phyloP scores from a whole-genome alignment of 2,888 invertebrate genomes.

The Timema cristinae region DNA sequence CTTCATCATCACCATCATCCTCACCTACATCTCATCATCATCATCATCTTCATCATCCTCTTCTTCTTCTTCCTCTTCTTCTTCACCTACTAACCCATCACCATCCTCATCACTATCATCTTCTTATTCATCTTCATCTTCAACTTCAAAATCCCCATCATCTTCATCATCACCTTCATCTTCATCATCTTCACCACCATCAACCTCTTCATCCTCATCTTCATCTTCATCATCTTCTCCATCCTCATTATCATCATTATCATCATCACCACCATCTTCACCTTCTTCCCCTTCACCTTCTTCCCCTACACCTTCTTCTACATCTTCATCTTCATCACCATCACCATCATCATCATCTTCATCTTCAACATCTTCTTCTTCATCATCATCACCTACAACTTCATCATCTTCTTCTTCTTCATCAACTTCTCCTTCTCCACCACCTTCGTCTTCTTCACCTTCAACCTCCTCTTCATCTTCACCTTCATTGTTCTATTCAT shows the following conservation, averaged over 20 bases:
- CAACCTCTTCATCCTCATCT: not conserved
- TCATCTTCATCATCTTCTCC: not conserved
- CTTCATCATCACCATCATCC: too few relatives aligned
- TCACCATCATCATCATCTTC: not conserved
- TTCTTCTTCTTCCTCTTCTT: not conserved
- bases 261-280: not conserved
- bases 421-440: too few relatives aligned
- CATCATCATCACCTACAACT: too few relatives aligned
- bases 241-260: not conserved
- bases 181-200: not conserved
- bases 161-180: conserved; percentile 3
- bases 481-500: too few relatives aligned
- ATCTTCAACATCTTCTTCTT: too few relatives aligned
- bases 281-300: not conserved
- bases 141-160: not conserved
- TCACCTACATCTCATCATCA: not conserved
- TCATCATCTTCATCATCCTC: not conserved
- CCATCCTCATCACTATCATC: not conserved
- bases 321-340: not conserved
- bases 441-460: too few relatives aligned
- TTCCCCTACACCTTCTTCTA: too few relatives aligned
- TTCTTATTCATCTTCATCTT: not conserved
- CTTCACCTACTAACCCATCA: not conserved
- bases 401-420: too few relatives aligned
- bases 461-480: too few relatives aligned